Percentiles rank a stretch among this genome's conserved stretches.
phyloP scores from a whole-genome alignment of 2,888 invertebrate genomes.

The Hirtodrosophila cameraria region DNA sequence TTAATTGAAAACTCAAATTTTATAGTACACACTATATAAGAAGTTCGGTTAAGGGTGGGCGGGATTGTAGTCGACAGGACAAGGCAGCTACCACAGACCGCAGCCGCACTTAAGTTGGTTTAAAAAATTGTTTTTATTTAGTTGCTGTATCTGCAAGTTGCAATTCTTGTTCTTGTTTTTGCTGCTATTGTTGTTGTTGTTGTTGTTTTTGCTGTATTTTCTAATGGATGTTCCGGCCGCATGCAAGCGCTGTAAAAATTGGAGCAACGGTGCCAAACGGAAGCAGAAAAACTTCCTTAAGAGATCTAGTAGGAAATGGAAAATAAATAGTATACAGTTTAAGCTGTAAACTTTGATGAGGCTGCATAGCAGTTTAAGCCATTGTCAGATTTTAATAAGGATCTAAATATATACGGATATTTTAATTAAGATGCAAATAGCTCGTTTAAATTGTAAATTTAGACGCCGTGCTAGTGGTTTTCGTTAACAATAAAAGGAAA shows the following conservation, averaged over 20 bases:
- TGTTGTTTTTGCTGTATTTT: slow-evolving; percentile 21
- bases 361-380: slow-evolving; percentile 2
- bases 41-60: slow-evolving; percentile 9
- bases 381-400: too few species aligned
- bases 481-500: too few species aligned
- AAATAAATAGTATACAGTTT: slow-evolving; percentile 11
- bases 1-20: slow-evolving; percentile 76
- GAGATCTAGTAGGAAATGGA: slow-evolving; percentile 6
- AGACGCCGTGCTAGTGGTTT: too few species aligned
- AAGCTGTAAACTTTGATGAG: neutral
- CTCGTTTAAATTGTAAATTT: too few species aligned
- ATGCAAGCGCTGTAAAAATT: slow-evolving; percentile 61
- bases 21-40: slow-evolving; percentile 40
- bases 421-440: too few species aligned
- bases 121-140: slow-evolving; percentile 60
- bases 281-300: slow-evolving; percentile 17
- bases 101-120: slow-evolving; percentile 64
- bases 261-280: slow-evolving; percentile 43
- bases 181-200: slow-evolving; percentile 18
- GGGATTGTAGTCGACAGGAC: neutral
- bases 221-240: slow-evolving; percentile 69
- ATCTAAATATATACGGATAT: too few species aligned
- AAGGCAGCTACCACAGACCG: slow-evolving; percentile 37
- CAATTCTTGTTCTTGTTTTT: slow-evolving; percentile 29
- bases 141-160: slow-evolving; percentile 55